Base-by-base conservation (phyloP, 2,888 invertebrate species). In the Euphydryas editha region DNA sequence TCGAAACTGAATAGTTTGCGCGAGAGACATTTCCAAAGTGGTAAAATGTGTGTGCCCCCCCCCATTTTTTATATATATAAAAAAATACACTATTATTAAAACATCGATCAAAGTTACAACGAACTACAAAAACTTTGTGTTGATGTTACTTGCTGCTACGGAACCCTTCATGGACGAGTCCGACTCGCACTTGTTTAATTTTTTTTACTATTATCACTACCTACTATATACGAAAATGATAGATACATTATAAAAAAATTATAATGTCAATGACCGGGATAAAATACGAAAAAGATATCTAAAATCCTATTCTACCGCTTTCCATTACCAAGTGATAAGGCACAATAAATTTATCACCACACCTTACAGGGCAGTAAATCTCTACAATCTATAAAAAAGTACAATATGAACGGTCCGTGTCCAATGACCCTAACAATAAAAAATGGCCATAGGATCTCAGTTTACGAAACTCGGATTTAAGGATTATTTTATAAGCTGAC, bases 401-500 rank as follows among this genome's bases (percentile, higher is more conserved):
- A 82, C 82, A 80, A 82, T 88, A 83, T 82, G 81, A 81, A 86
- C 82, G 76, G 78, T 72, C 75, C 76, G 80, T 84, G 83, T 83
- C 75, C 82, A 84, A 87, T 87, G 85, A 86, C 84, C 87, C 82
- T 82, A 78, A 88, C 83, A 85, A 89, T 89, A 90, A 90, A 90
- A 87, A 88, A 88, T 87, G 82, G 82, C 81, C 84, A 76, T 78
- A 83, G 83, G 81, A 80, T 76, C 79, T 76, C 73, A 75, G 78
- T 76, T 90, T 87, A 88, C 87, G 87, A 88, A 88, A 89, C 78
- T 74, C 68, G 71, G 59, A 21, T 49, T 39, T 69, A 73, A 70
- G 54, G 30, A 39, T 3, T 63, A 75, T 77, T 72, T 69, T 15
- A 75, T 15, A 65, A 71, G 77, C 39, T 67, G 63, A 36, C 15